Conservation (phyloP, 2,797 vertebrate genomes). For the Triplophysa yarkandensis region DNA sequence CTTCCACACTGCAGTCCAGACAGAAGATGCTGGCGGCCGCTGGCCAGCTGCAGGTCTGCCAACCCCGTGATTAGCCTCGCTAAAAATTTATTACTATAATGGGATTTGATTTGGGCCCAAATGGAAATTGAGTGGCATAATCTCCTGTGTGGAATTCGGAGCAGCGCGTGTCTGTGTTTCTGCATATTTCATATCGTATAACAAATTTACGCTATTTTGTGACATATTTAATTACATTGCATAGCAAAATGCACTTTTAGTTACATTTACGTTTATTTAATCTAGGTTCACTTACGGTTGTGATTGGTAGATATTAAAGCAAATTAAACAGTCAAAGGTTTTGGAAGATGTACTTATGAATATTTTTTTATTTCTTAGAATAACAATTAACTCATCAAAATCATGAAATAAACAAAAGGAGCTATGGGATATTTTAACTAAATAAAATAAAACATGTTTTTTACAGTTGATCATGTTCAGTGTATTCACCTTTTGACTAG, state of each 20-base stretch:
- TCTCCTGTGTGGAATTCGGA: conserved; percentile 37
- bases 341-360: no score
- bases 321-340: no score
- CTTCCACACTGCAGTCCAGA: conserved; percentile 88
- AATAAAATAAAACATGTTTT: not conserved
- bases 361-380: no score
- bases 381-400: no score
- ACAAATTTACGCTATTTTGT: conserved; percentile 18
- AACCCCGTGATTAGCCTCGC: conserved; percentile 36
- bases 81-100: conserved; percentile 49
- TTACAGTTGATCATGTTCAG: no score
- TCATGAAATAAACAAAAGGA: no score
- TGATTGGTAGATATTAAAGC: not conserved
- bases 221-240: no score
- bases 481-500: no score
- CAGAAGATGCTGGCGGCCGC: conserved; percentile 95
- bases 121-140: conserved; percentile 51
- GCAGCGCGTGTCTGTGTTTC: conserved; percentile 7
- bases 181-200: conserved; percentile 25
- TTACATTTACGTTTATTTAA: not conserved
- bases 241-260: no score
- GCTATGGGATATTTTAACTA: no score
- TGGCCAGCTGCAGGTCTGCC: conserved; percentile 90
- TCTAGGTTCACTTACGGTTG: not conserved
- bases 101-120: conserved; percentile 34